These are phyloP conservation scores for Oscheius sp. DNA, from an alignment of 1,140 invertebrate genomes.

Conservation along the genomic window DNA sequence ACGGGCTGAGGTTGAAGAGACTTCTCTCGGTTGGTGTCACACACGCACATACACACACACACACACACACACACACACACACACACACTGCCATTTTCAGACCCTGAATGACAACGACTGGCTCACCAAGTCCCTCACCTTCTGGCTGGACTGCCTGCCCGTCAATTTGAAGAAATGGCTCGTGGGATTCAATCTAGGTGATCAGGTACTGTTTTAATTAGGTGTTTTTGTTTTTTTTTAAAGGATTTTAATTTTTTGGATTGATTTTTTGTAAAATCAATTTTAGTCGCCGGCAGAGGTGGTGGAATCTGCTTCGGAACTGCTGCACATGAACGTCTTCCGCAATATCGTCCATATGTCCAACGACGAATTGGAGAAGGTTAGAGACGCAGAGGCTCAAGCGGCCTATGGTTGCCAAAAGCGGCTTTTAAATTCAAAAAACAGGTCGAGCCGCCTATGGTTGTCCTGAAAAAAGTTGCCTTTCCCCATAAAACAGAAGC, in stretches of 20 bases:
- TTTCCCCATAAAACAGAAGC: no score
- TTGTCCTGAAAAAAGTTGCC: no score
- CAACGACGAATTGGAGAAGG: slow-evolving; percentile 41
- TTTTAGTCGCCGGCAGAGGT: slow-evolving; percentile 35
- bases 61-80: no score
- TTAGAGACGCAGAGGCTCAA: no score
- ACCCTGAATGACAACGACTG: slow-evolving; percentile 39
- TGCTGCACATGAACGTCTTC: slow-evolving; percentile 37
- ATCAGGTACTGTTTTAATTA: background rate
- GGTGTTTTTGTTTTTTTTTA: no score
- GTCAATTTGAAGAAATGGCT: slow-evolving; percentile 22
- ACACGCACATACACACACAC: no score
- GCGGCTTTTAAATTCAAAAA: no score
- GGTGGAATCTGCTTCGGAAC: slow-evolving; percentile 35
- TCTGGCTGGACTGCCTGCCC: slow-evolving; percentile 36
- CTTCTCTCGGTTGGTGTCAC: slow-evolving; percentile 28
- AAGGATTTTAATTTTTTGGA: background rate
- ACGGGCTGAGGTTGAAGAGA: slow-evolving; percentile 28
- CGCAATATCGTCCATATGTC: slow-evolving; percentile 47
- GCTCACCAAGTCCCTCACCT: slow-evolving; percentile 34
- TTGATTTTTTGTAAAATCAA: background rate
- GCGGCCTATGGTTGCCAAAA: no score
- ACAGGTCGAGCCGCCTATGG: no score
- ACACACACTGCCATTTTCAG: slow-evolving; percentile 16
- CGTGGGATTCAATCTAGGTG: slow-evolving; percentile 29